Conservation (phyloP, 1,140 invertebrate species). For the Papilio aristodemus region DNA sequence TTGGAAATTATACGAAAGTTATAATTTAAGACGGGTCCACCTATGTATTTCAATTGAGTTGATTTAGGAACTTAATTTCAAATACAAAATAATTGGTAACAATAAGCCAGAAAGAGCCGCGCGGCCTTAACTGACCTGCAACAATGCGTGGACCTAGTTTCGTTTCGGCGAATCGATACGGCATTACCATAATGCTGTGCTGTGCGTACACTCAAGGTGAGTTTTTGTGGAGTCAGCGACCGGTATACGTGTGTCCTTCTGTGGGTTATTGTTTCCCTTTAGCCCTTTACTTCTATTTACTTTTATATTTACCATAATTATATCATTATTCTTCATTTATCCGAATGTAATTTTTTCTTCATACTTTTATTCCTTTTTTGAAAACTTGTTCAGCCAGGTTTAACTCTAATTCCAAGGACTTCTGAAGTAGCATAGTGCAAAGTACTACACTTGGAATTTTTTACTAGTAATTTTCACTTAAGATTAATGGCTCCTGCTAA, state of each 20-base stretch:
- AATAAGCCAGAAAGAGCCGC: neutral
- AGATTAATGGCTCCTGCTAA: no score
- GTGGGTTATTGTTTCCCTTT: neutral
- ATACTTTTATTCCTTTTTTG: no score
- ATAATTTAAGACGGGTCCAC: no score
- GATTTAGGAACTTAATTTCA: neutral
- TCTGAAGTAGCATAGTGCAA: no score
- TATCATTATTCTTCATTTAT: neutral
- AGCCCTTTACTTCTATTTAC: neutral
- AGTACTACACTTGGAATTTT: no score
- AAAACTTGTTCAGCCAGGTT: no score
- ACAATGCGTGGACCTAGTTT: slow-evolving; percentile 42
- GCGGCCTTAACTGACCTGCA: slow-evolving; percentile 41
- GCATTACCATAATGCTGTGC: slow-evolving; percentile 43
- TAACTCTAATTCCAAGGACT: no score
- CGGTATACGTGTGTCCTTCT: slow-evolving; percentile 42
- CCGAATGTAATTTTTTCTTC: no score
- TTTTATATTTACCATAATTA: neutral
- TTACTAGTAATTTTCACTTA: no score
- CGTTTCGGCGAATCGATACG: slow-evolving; percentile 42
- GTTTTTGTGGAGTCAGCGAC: slow-evolving; percentile 44
- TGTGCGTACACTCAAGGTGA: slow-evolving; percentile 50
- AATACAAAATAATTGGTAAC: slow-evolving; percentile 8
- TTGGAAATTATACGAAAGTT: no score
- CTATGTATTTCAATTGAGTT: no score